Percentiles rank a stretch among this genome's conserved stretches.
phyloP scores from a whole-genome alignment of 2,113 vertebrate genomes.

The Elgaria multicarinata region DNA sequence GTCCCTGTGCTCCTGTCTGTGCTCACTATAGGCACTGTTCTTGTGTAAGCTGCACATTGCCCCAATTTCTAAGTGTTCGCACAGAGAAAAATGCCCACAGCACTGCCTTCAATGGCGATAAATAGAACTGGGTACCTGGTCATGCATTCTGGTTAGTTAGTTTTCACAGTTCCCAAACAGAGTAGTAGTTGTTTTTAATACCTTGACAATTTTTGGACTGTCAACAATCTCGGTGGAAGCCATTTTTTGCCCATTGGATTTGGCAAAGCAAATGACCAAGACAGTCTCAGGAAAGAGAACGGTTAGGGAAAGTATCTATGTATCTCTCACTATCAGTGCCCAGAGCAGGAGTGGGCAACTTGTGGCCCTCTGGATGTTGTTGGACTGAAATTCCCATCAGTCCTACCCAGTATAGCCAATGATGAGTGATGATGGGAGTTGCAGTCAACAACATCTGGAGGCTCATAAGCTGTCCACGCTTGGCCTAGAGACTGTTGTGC shows the following conservation, averaged over 20 bases:
- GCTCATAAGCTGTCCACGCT: too few relatives aligned
- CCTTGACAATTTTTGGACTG: not conserved
- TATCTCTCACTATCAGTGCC: not conserved
- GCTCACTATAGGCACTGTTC: not conserved
- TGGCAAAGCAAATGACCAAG: not conserved
- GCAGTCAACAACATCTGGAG: too few relatives aligned
- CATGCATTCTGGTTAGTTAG: not conserved
- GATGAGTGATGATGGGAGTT: too few relatives aligned
- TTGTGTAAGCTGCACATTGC: not conserved
- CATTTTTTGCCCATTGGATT: not conserved
- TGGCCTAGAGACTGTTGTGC: too few relatives aligned
- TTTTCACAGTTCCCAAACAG: not conserved
- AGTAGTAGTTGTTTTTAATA: not conserved
- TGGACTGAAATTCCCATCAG: too few relatives aligned
- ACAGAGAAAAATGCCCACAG: not conserved
- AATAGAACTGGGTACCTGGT: not conserved
- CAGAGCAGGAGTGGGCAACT: not conserved
- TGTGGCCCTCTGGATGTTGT: not conserved
- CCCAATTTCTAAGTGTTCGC: not conserved
- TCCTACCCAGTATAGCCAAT: too few relatives aligned
- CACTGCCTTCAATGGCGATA: not conserved
- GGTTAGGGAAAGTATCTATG: not conserved
- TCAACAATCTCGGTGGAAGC: not conserved
- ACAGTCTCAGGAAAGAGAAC: not conserved
- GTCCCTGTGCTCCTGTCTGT: not conserved